Conservation (phyloP, 2,888 invertebrate species). For the Athrips mouffetella region DNA sequence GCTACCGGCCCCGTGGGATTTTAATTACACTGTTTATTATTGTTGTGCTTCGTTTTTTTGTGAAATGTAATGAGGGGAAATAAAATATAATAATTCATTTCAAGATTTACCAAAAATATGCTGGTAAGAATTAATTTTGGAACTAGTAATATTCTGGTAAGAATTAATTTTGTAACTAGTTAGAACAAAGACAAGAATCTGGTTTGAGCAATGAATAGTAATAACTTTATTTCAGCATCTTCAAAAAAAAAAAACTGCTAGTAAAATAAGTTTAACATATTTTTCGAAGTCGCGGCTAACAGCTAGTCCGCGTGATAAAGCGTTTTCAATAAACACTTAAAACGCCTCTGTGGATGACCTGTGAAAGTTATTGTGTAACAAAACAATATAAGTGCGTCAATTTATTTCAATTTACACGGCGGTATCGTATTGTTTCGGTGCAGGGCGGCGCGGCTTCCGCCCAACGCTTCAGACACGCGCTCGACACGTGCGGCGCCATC, state of each 20-base stretch:
- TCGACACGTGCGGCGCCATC: constrained; percentile 71
- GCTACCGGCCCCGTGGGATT: constrained; percentile 61
- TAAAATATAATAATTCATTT: too few species aligned
- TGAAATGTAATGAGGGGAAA: neutral
- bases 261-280: too few species aligned
- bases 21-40: constrained; percentile 58
- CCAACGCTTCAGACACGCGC: constrained; percentile 66
- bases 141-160: too few species aligned
- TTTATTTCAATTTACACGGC: constrained; percentile 76
- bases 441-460: constrained; percentile 67
- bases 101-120: too few species aligned
- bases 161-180: too few species aligned
- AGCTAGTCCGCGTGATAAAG: neutral
- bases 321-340: constrained; percentile 21
- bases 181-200: too few species aligned
- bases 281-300: neutral
- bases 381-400: constrained; percentile 65
- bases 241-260: too few species aligned
- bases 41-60: constrained; percentile 23
- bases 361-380: constrained; percentile 44
- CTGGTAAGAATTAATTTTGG: too few species aligned
- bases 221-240: too few species aligned
- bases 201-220: too few species aligned
- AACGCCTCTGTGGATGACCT: constrained; percentile 44
- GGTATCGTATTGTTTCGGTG: constrained; percentile 72